Evolutionary conservation across 2,113 vertebrate species (phyloP).

Genomic region (Syrmaticus mikado): DNA sequence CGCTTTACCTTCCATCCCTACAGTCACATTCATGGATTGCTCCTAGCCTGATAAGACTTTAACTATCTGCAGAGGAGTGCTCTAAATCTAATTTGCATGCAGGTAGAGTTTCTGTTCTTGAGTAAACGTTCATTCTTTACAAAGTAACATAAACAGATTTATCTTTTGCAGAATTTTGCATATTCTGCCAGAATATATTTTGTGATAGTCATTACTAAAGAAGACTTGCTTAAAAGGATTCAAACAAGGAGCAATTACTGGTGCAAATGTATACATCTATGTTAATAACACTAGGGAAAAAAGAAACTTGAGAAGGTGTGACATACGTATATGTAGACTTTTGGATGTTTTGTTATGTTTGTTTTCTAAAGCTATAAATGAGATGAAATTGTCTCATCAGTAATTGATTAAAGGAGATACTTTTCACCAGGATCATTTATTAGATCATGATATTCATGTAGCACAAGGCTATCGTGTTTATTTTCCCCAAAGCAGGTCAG

Average conservation of each 20-base stretch:
- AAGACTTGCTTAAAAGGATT: neutral
- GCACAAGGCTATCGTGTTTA: neutral
- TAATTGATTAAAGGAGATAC: neutral
- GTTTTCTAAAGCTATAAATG: neutral
- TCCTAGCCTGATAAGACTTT: conserved; percentile 13
- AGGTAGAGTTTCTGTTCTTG: conserved; percentile 13
- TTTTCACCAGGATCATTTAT: neutral
- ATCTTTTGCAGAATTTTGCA: neutral
- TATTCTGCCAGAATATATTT: neutral
- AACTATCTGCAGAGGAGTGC: conserved; percentile 8
- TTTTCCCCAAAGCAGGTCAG: neutral
- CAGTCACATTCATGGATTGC: neutral
- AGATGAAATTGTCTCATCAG: neutral
- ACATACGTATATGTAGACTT: neutral
- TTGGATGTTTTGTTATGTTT: neutral
- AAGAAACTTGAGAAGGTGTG: neutral
- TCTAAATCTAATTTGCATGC: conserved; percentile 33
- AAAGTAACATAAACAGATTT: neutral
- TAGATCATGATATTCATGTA: neutral
- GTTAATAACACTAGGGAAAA: neutral
- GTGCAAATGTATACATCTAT: neutral
- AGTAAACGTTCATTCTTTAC: conserved; percentile 10
- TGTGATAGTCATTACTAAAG: neutral
- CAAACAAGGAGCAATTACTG: neutral
- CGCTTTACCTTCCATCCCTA: neutral